These are phyloP conservation scores for Loris lydekkerianus DNA, from an alignment of 2,797 vertebrate genomes.

Conservation along the genomic window DNA sequence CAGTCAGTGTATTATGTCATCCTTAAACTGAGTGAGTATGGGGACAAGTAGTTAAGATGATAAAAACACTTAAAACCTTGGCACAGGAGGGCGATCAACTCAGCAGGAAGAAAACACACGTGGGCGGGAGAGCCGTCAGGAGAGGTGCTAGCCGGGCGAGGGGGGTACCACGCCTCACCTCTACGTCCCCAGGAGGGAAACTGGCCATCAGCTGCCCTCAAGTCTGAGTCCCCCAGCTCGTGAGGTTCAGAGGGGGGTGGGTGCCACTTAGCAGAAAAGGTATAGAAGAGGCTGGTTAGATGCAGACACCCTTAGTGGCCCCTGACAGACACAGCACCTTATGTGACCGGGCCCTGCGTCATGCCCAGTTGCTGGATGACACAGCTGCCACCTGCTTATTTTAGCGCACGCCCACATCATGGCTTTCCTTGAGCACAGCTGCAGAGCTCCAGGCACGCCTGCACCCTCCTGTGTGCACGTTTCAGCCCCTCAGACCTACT, in stretches of 20 bases:
- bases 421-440: neutral
- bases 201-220: no score
- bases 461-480: neutral
- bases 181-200: neutral
- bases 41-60: neutral
- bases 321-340: neutral
- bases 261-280: neutral
- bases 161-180: fast-evolving
- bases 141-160: neutral
- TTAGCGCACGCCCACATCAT: neutral
- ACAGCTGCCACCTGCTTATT: neutral
- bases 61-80: neutral
- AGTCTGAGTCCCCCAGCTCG: neutral
- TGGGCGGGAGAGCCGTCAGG: neutral
- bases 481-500: neutral
- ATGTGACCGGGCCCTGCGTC: neutral
- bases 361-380: neutral
- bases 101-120: neutral
- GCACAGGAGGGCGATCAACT: neutral
- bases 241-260: neutral
- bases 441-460: neutral
- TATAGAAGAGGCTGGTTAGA: neutral
- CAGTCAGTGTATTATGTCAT: neutral
- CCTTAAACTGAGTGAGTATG: neutral
- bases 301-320: neutral